Evolutionary conservation across 1,140 invertebrate species (phyloP).

Genomic region (Zophobas morio): DNA sequence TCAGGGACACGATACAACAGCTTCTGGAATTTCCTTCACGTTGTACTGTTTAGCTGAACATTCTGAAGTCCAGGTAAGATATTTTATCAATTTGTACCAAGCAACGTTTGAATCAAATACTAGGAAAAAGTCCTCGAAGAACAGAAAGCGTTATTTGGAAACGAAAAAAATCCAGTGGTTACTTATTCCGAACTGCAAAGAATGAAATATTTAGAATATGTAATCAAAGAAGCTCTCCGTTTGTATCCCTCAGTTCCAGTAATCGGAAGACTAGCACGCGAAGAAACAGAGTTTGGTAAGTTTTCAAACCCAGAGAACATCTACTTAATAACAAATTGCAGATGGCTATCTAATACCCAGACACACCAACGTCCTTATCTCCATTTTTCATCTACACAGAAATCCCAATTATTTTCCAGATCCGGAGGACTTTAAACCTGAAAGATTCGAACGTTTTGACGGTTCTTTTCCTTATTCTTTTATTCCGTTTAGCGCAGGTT

Average conservation of each 20-base stretch:
- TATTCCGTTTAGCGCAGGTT: too few relatives aligned
- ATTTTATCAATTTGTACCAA: too few relatives aligned
- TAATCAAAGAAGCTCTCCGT: constrained; percentile 75
- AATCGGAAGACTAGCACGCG: constrained; percentile 67
- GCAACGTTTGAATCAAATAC: not conserved
- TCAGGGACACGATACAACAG: constrained; percentile 68
- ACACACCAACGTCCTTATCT: constrained; percentile 33
- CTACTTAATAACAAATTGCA: not conserved
- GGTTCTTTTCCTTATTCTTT: constrained; percentile 67
- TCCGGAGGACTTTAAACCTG: constrained; percentile 79
- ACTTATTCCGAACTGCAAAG: constrained; percentile 68
- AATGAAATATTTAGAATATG: constrained; percentile 76
- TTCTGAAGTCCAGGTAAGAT: constrained; percentile 73
- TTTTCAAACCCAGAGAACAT: not conserved
- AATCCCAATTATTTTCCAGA: too few relatives aligned
- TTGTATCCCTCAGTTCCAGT: constrained; percentile 76
- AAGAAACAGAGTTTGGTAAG: constrained; percentile 55
- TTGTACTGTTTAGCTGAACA: constrained; percentile 71
- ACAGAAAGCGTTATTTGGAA: constrained; percentile 22
- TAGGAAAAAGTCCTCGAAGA: constrained; percentile 8
- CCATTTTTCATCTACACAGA: constrained; percentile 73
- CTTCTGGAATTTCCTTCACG: constrained; percentile 65
- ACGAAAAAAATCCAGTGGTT: constrained; percentile 3
- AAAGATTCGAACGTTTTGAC: constrained; percentile 72
- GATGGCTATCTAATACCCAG: constrained; percentile 14